Conservation (phyloP, 2,888 invertebrate species). For the Pseudococcus viburni region DNA sequence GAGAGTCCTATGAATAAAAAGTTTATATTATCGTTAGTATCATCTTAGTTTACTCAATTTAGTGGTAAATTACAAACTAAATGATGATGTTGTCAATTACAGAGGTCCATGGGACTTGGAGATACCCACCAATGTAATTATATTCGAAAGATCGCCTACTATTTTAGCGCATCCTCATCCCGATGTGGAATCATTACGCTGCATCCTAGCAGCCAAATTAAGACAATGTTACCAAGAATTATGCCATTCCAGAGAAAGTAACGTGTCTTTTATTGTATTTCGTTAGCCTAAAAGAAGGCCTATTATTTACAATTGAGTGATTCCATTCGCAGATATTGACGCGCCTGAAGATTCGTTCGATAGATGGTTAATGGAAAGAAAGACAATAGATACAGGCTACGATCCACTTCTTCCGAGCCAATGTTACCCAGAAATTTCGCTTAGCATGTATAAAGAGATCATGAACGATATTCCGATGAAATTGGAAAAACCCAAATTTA, state of each 20-base stretch:
- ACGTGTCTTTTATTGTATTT: slow-evolving; percentile 65
- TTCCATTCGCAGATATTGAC: slow-evolving; percentile 78
- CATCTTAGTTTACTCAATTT: not conserved
- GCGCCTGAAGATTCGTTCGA: slow-evolving; percentile 97
- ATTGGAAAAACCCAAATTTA: slow-evolving; percentile 94
- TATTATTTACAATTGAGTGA: not conserved
- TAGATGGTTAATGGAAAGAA: slow-evolving; percentile 95
- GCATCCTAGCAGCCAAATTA: slow-evolving; percentile 85
- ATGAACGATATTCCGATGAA: slow-evolving; percentile 99
- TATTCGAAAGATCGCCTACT: slow-evolving; percentile 88
- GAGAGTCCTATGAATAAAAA: slow-evolving; percentile 86
- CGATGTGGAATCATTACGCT: slow-evolving; percentile 90
- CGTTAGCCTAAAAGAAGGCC: not conserved
- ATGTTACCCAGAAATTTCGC: slow-evolving; percentile 92
- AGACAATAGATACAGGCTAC: slow-evolving; percentile 89
- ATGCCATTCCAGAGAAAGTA: slow-evolving; percentile 90
- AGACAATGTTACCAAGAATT: slow-evolving; percentile 94
- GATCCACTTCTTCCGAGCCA: slow-evolving; percentile 93
- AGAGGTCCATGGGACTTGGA: slow-evolving; percentile 96
- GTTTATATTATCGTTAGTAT: slow-evolving; percentile 81
- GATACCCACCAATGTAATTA: slow-evolving; percentile 91
- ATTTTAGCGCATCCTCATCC: slow-evolving; percentile 93
- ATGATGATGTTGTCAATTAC: not conserved
- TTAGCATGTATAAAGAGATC: slow-evolving; percentile 96
- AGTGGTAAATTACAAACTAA: not conserved